Evolutionary conservation across 2,888 invertebrate genomes (phyloP).

Genomic region (Thysanoteuthis rhombus): DNA sequence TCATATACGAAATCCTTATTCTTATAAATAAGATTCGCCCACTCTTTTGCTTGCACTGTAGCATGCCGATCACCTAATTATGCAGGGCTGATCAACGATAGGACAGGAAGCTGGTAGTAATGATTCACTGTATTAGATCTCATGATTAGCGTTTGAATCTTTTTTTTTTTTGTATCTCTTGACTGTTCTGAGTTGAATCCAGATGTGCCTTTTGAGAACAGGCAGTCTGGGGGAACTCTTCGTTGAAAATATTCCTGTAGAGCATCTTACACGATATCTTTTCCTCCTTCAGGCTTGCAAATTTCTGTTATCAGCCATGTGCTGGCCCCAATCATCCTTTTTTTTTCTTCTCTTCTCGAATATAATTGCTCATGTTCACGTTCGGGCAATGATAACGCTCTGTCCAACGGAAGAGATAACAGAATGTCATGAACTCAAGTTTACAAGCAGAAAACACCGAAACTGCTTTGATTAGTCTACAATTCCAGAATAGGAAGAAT

Average conservation of each 20-base stretch:
- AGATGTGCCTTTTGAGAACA: too few species aligned
- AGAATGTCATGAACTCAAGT: slow-evolving; percentile 88
- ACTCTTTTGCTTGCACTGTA: too few species aligned
- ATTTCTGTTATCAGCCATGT: slow-evolving; percentile 90
- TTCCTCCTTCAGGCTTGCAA: slow-evolving; percentile 84
- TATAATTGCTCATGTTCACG: slow-evolving; percentile 70
- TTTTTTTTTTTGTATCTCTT: too few species aligned
- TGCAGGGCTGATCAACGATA: too few species aligned
- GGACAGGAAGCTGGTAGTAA: too few species aligned
- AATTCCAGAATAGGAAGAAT: slow-evolving; percentile 91
- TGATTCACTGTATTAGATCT: too few species aligned
- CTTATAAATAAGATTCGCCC: too few species aligned
- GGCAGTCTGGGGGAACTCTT: slow-evolving; percentile 75
- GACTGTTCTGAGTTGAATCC: too few species aligned
- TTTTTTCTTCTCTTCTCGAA: too few species aligned
- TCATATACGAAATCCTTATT: too few species aligned
- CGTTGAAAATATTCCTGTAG: slow-evolving; percentile 77
- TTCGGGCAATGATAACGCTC: slow-evolving; percentile 81
- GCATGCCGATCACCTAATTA: too few species aligned
- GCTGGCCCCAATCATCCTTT: slow-evolving; percentile 98
- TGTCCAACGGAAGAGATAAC: slow-evolving; percentile 96
- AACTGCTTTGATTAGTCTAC: slow-evolving; percentile 81
- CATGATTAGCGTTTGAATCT: too few species aligned
- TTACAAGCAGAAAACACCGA: slow-evolving; percentile 91
- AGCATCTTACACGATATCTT: slow-evolving; percentile 81